phyloP scores from a whole-genome alignment of 1,140 invertebrate species.

The Vanessa atalanta region DNA sequence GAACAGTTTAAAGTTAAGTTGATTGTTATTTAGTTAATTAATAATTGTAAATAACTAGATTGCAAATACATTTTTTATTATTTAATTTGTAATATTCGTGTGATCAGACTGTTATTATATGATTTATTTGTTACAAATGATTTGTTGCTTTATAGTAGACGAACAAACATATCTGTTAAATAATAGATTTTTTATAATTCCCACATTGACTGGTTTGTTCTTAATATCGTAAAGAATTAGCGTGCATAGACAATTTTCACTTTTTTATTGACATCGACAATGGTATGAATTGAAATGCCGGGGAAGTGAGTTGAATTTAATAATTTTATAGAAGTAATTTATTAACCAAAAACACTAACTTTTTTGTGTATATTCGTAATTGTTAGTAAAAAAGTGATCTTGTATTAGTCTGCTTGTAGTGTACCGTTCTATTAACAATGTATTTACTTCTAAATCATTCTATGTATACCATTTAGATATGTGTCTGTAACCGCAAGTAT shows the following conservation, averaged over 20 bases:
- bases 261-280: conserved; percentile 15
- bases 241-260: conserved; percentile 5
- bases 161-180: conserved; percentile 71
- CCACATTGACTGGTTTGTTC: conserved; percentile 52
- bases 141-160: conserved; percentile 75
- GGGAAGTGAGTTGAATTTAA: background rate
- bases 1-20: conserved; percentile 64
- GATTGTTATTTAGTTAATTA: conserved; percentile 81
- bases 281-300: background rate
- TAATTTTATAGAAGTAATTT: conserved; percentile 6
- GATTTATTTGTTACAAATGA: conserved; percentile 78
- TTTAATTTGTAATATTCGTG: conserved; percentile 80
- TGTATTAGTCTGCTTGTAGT: conserved; percentile 15
- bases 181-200: conserved; percentile 53
- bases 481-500: conserved; percentile 73
- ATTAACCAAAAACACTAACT: background rate
- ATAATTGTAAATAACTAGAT: conserved; percentile 79
- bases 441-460: conserved; percentile 58
- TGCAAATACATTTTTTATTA: conserved; percentile 76
- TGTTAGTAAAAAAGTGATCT: conserved; percentile 1
- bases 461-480: conserved; percentile 64
- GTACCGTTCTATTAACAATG: conserved; percentile 39
- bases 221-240: conserved; percentile 44
- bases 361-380: conserved; percentile 1
- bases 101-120: conserved; percentile 79